Evolutionary conservation across 1,140 invertebrate genomes (phyloP).

Genomic region (Aphaenogaster ashmeadi): DNA sequence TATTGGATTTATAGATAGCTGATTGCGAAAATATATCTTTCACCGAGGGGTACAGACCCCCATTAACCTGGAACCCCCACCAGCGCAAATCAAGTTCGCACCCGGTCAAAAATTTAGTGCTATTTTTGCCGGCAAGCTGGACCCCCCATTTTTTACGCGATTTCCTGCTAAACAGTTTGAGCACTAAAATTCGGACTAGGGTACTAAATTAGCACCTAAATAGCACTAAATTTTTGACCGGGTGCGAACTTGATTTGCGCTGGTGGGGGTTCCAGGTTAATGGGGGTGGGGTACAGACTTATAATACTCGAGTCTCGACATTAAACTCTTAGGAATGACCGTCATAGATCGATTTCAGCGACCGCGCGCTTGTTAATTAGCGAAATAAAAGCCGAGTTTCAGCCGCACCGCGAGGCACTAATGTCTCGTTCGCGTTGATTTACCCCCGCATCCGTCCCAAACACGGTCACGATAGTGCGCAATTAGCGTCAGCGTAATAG

Average conservation of each 20-base stretch:
- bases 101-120: too few species aligned
- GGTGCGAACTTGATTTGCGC: too few species aligned
- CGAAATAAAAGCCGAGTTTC: constrained; percentile 28
- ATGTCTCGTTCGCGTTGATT: constrained; percentile 18
- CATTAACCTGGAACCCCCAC: too few species aligned
- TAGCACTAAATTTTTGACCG: too few species aligned
- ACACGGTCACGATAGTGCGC: constrained; percentile 44
- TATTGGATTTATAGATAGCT: constrained; percentile 27
- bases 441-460: constrained; percentile 28
- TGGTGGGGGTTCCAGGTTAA: too few species aligned
- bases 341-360: neutral
- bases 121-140: too few species aligned
- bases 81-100: too few species aligned
- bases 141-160: too few species aligned
- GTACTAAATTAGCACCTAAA: too few species aligned
- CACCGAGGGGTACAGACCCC: neutral
- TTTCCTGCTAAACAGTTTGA: too few species aligned
- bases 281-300: neutral
- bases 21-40: constrained; percentile 42
- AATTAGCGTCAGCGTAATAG: constrained; percentile 62
- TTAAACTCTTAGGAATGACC: neutral
- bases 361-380: constrained; percentile 17
- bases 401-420: neutral
- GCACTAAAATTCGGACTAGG: too few species aligned
- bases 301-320: neutral